Evolutionary conservation across 2,113 vertebrate species (phyloP), one percentile per base, ranked within the genome.

Genomic region (Nesoenas mayeri): DNA sequence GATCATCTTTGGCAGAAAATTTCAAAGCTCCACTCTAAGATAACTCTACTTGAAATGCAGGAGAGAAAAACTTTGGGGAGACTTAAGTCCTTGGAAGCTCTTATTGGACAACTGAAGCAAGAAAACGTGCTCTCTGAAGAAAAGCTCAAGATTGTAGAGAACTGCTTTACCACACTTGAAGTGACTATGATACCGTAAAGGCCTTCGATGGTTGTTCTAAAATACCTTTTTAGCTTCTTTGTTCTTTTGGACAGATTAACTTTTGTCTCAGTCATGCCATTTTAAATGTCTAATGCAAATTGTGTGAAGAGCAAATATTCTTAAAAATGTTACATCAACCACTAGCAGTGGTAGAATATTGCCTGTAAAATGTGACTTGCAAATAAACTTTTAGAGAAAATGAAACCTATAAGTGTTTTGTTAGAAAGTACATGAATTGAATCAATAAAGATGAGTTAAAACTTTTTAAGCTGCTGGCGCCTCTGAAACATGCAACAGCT

Each of bases 1-100:
- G 98, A 98, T 84, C 97, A 98, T 85, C 98, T 99, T 32, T 99
- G 98, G 98, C 97, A 97, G 93, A 99, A 98, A 92, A 98, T 99
- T 92, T 97, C 98, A 54, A 98, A 97, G 81, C 97, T 99, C 15
- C 98, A 98, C 78, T 97, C 98, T 50, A 99, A 99, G 93, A 97
- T 99, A 69, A 97, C 98, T 77, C 97, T 98, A 42, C 98, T 99
- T 83, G 98, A 99, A 91, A 97, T 97, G 61, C 97, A 98, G 77
- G 98, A 99, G 75, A 96, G 98, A 81, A 97, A 96, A 89, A 99
- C 98, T 14, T 73, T 99, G 93, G 97, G 96, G 53, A 98, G 98
- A 81, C 96, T 99, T 61, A 98, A 95, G 48, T 97, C 98, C 56
- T 96, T 99, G 72, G 98, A 99, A 98, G 88, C 95, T 17, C 92